Evolutionary conservation across 2,797 vertebrate species (phyloP), one percentile per base, ranked within the genome.

Genomic region (Novumbra hubbsi): DNA sequence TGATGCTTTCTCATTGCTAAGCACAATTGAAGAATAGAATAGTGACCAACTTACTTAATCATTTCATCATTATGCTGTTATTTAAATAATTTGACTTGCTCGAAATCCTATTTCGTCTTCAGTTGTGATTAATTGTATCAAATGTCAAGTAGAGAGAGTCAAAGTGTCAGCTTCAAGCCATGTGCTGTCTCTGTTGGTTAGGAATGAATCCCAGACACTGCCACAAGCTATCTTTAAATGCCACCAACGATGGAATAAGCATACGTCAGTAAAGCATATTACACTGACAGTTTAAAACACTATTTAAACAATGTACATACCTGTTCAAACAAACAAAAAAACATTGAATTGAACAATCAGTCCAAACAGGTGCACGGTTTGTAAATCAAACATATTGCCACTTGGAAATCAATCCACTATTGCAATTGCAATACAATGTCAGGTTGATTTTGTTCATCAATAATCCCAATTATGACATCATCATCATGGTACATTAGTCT

Each of bases 181-280:
- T 82, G 83, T 80, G 80, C 87, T 91, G 91, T 92, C 89, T 80
- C 76, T 89, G 76, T 91, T 88, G 88, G 89, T 93, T 93, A 92
- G 87, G 88, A 89, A 86, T 90, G 84, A 90, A 85, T 84, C 82
- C 21, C 52, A 57, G 83, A 89, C 78, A 80, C 76, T 83, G 90
- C 86, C 91, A 92, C 83, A 66, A 80, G 88, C 76, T 82, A 78
- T 90, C 83, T 92, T 90, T 87, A 79, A 90, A 84, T 83, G 86
- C 84, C 88, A 89, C 83, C 64, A 81, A 85, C 84, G 84, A 87
- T 89, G 85, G 90, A 88, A 87, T 91, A 85, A 86, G 74, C 83
- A 83, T 82, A 84, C 75, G 82, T 89, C 91, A 90, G 87, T 92
- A 90, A 92, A 69, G 81, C 81, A 81, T 81, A 86, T 85, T 80